These are phyloP conservation scores for Hycleus cichorii DNA, from an alignment of 1,140 invertebrate genomes.

Conservation along the genomic window DNA sequence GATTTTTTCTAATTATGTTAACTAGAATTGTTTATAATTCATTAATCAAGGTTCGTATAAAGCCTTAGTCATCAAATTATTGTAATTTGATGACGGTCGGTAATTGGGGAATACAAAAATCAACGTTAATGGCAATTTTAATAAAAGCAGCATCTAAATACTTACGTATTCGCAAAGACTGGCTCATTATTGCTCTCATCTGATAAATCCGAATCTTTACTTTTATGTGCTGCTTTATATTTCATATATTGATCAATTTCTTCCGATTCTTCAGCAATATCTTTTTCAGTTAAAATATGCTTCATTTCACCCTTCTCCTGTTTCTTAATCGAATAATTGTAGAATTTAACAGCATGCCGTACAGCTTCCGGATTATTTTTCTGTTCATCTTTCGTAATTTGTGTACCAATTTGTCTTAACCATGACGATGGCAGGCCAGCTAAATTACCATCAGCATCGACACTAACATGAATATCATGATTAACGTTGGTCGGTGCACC, in stretches of 20 bases:
- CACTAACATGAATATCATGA: constrained; percentile 75
- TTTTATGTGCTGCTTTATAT: constrained; percentile 58
- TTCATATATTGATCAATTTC: constrained; percentile 68
- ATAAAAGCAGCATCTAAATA: neutral
- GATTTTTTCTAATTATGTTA: too few relatives aligned
- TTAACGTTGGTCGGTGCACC: constrained; percentile 69
- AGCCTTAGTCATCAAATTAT: too few relatives aligned
- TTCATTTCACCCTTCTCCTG: constrained; percentile 60
- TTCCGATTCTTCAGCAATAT: constrained; percentile 67
- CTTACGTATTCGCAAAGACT: constrained; percentile 3
- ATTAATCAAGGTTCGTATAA: too few relatives aligned
- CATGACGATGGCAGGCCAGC: constrained; percentile 73
- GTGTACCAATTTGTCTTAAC: constrained; percentile 65
- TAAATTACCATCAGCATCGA: constrained; percentile 66
- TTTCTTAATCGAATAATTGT: constrained; percentile 77
- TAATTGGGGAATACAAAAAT: too few relatives aligned
- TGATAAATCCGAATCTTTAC: constrained; percentile 50
- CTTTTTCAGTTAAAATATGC: constrained; percentile 67
- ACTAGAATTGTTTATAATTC: too few relatives aligned
- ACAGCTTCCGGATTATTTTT: constrained; percentile 88
- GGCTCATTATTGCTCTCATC: neutral
- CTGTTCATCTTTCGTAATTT: constrained; percentile 84
- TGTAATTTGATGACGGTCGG: too few relatives aligned
- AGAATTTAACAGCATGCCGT: constrained; percentile 84
- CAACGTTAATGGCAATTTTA: too few relatives aligned